A percentile compares a stretch with the other conserved stretches of the same genome.
These are phyloP conservation scores for Hydrocynus forskahlii DNA, from an alignment of 2,797 vertebrate species.

Conservation along the genomic window DNA sequence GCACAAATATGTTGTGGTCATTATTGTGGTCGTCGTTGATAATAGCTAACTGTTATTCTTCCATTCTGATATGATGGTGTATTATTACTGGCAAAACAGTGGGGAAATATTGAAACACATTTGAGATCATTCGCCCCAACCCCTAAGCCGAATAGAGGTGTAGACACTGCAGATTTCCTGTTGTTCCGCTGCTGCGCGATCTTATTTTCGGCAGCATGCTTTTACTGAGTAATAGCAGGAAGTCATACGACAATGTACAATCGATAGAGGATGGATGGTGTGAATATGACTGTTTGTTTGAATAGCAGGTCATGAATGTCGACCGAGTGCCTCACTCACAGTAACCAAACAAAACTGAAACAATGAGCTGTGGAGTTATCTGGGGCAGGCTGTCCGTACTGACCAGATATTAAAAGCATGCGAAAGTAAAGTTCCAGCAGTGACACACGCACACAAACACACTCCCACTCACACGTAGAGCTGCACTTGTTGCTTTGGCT, in stretches of 20 bases:
- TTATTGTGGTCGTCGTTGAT: no score
- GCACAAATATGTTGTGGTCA: no score
- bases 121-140: no score
- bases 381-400: not conserved
- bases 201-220: not conserved
- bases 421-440: constrained; percentile 29
- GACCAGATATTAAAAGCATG: not conserved
- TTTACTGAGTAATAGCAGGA: not conserved
- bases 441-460: constrained; percentile 7
- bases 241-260: not conserved
- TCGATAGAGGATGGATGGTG: not conserved
- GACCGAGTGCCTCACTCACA: not conserved
- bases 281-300: not conserved
- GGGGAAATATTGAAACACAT: no score
- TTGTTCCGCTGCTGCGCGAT: not conserved
- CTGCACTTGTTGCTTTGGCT: constrained; percentile 12
- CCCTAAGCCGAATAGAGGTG: not conserved
- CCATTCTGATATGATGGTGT: no score
- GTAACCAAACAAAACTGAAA: not conserved
- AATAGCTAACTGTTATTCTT: no score
- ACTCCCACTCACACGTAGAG: constrained; percentile 27
- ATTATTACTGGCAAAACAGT: no score
- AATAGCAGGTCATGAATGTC: not conserved
- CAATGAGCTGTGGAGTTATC: not conserved
- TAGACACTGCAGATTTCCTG: not conserved